Base-by-base conservation (phyloP, 2,888 invertebrate species). In the Drosophila longiperda region DNA sequence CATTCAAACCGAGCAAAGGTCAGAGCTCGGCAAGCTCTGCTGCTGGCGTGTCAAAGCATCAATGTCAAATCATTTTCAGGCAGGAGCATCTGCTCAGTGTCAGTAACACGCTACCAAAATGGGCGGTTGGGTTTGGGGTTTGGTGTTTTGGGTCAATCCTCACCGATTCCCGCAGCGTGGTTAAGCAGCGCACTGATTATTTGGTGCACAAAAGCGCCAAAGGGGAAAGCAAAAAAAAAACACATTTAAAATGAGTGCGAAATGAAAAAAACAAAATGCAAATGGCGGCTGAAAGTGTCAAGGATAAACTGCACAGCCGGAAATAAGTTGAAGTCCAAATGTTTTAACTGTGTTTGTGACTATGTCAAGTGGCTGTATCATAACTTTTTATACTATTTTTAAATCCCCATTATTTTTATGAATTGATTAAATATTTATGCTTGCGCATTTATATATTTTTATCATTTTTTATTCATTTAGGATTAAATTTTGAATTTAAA, bases 151-250 rank as follows among this genome's bases (percentile, higher is more conserved):
- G 36, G n/a, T n/a, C 7, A 17, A 64, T 53, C 48, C 29, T 5
- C 38, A 36, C 20, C 40, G 42, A 57, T 36, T 62, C 50, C 64
- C 53, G 65, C 73, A 75, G 80, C 66, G 74, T 72, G 75, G 69
- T 66, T 85, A 87, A 88, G 81, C 81, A 87, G 84, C 81, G 70
- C 74, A 57, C 70, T 74, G 77, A 79, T 84, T 82, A 78, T 84
- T 78, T 76, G 74, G 68, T 71, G 71, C 72, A 74, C 80, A 82
- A 82, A 80, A 62, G 55, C 15, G 23, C 40, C 50, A 60, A 75
- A 66, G 59, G 4, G 7, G n/a, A 33, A 49, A 53, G 58, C 38
- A 49, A 55, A 49, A 59, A 1, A 6, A 48, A 59, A 52, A 29
- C 6, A 1, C 6, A 29, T 29, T 29, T 32, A 11, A 40, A 33